These are phyloP conservation scores for Theodoxus fluviatilis DNA, from an alignment of 2,888 invertebrate species.

Conservation along the genomic window DNA sequence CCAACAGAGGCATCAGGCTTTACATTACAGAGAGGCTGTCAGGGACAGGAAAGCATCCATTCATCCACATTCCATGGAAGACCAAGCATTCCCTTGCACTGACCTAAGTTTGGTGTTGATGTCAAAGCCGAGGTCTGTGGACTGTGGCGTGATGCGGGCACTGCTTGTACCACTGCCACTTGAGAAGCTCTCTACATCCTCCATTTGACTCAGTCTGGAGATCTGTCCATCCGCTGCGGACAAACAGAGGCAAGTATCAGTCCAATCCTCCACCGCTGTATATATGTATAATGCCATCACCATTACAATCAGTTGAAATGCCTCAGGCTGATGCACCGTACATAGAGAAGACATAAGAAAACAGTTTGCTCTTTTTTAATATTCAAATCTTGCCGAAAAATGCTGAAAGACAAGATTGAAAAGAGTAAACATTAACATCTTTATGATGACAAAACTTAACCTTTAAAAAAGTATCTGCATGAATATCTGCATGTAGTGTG, in stretches of 20 bases:
- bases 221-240: slow-evolving; percentile 49
- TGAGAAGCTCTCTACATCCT: too few species aligned
- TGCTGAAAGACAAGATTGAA: too few species aligned
- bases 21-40: background rate
- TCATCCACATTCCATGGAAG: background rate
- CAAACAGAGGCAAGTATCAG: background rate
- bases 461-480: too few species aligned
- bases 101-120: slow-evolving; percentile 47
- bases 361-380: too few species aligned
- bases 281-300: background rate
- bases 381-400: too few species aligned
- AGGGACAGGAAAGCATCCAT: background rate
- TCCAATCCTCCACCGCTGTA: background rate
- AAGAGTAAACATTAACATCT: too few species aligned
- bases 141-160: too few species aligned
- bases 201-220: slow-evolving; percentile 43
- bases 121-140: slow-evolving; percentile 48
- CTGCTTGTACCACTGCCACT: too few species aligned
- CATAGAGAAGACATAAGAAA: too few species aligned
- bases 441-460: too few species aligned
- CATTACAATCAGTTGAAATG: background rate
- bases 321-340: background rate
- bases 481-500: too few species aligned
- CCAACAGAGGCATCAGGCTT: too few species aligned
- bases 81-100: background rate